Evolutionary conservation across 2,797 vertebrate species (phyloP).

Genomic region (Typhlichthys eigenmanni): DNA sequence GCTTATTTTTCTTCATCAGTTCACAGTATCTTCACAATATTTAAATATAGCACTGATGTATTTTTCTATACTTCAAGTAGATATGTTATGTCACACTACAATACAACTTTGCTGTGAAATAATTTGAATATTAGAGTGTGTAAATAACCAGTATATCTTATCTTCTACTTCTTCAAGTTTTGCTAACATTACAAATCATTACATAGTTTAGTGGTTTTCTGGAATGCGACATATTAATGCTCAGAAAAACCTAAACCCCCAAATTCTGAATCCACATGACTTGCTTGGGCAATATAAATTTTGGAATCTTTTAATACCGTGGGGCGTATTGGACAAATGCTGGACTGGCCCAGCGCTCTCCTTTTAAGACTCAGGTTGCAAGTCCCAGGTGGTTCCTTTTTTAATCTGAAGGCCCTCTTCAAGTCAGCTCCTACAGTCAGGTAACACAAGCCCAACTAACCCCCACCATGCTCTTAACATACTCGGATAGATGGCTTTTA

Average conservation of each 20-base stretch:
- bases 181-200: no score
- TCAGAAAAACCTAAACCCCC: not conserved
- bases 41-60: not conserved
- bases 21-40: not conserved
- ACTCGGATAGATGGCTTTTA: conserved; percentile 64
- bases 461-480: conserved; percentile 50
- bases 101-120: not conserved
- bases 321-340: conserved; percentile 3
- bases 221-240: not conserved
- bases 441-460: conserved; percentile 76
- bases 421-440: conserved; percentile 72
- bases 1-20: conserved; percentile 13
- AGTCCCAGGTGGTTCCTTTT: conserved; percentile 72
- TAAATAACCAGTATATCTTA: conserved; percentile 2
- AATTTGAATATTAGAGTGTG: not conserved
- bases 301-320: not conserved
- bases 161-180: not conserved
- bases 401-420: conserved; percentile 73
- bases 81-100: not conserved
- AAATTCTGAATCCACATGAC: no score
- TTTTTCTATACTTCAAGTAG: not conserved
- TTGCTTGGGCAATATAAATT: not conserved
- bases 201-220: not conserved
- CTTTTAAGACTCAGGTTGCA: conserved; percentile 70
- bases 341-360: conserved; percentile 39